phyloP scores from a whole-genome alignment of 2,797 vertebrate species.

The Odontamblyopus lacepedii region DNA sequence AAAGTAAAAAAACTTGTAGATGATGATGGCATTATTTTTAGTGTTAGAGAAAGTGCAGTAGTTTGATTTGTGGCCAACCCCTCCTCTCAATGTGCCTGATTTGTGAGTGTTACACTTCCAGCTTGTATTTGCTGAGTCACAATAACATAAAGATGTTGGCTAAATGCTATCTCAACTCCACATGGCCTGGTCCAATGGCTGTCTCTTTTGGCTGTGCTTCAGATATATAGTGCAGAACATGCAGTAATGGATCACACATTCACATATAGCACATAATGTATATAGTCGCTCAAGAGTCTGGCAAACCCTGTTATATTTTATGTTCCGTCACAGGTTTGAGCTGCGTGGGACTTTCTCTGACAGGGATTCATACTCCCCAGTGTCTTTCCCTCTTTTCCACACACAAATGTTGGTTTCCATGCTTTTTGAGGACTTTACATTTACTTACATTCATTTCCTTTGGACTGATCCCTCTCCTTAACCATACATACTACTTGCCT shows the following conservation, averaged over 20 bases:
- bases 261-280: constrained; percentile 8
- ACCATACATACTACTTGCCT: too few relatives aligned
- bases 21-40: constrained; percentile 15
- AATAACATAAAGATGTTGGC: constrained; percentile 39
- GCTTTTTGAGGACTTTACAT: background rate
- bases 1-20: background rate
- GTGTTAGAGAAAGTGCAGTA: constrained; percentile 16
- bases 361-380: constrained; percentile 44
- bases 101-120: constrained; percentile 34
- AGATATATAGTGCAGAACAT: constrained; percentile 30
- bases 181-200: constrained; percentile 14
- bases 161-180: constrained; percentile 43
- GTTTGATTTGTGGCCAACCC: constrained; percentile 34
- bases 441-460: background rate
- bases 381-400: constrained; percentile 33
- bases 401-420: background rate
- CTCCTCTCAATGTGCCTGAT: constrained; percentile 26
- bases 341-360: constrained; percentile 36
- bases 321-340: constrained; percentile 34
- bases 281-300: constrained; percentile 21
- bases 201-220: constrained; percentile 31
- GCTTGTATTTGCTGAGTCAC: constrained; percentile 43
- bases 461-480: background rate
- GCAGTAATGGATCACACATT: constrained; percentile 18
- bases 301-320: constrained; percentile 52